Conservation (phyloP, 2,888 invertebrate genomes). For the Frankliniella intonsa region DNA sequence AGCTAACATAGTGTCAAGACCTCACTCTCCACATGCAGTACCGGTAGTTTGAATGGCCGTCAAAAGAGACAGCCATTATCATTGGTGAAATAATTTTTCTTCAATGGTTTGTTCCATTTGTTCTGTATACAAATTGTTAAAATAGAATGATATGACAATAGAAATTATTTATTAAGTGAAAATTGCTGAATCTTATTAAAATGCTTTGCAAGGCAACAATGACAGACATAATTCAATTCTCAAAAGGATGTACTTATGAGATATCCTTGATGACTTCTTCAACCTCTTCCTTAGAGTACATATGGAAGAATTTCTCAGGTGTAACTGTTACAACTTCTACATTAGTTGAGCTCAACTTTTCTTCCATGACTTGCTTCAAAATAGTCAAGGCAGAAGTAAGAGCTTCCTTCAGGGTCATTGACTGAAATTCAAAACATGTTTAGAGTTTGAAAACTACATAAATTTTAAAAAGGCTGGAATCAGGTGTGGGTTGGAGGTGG, state of each 20-base stretch:
- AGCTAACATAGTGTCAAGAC: neutral
- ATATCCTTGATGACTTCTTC: conserved; percentile 60
- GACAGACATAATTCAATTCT: neutral
- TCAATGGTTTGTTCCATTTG: neutral
- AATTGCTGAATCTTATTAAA: neutral
- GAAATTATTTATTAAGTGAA: conserved; percentile 8
- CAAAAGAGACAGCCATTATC: neutral
- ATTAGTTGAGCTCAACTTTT: conserved; percentile 93
- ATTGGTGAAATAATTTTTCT: neutral
- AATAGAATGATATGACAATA: neutral
- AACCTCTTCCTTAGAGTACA: conserved; percentile 85
- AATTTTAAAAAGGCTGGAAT: conserved; percentile 6
- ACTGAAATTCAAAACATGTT: conserved; percentile 51
- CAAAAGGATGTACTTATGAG: neutral
- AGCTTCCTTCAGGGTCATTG: conserved; percentile 91
- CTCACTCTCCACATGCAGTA: neutral
- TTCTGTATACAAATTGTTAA: neutral
- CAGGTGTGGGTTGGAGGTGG: neutral
- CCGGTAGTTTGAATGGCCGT: no score
- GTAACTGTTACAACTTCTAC: conserved; percentile 97
- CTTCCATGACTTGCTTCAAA: conserved; percentile 99
- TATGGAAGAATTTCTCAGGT: conserved; percentile 73
- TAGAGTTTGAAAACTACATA: neutral
- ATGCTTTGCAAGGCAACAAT: neutral
- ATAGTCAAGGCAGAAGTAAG: conserved; percentile 86